Percentiles rank a stretch among this genome's conserved stretches.
Conservation (phyloP, 1,140 invertebrate genomes). For the Drosophila burlai region DNA sequence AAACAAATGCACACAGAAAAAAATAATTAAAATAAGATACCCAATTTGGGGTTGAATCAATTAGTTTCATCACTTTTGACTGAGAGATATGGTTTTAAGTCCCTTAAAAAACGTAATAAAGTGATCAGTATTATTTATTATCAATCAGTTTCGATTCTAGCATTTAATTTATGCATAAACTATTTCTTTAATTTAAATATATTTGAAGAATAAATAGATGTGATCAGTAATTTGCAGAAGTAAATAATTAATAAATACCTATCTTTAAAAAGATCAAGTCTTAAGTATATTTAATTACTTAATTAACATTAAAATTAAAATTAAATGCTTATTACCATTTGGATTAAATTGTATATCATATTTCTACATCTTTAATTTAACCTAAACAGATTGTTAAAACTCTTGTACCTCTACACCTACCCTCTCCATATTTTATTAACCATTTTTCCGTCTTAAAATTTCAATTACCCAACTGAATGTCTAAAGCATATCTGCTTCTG, state of each 20-base stretch:
- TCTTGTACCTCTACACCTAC: neutral
- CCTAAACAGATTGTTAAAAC: neutral
- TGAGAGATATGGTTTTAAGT: neutral
- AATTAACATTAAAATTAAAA: too few relatives aligned
- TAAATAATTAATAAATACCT: neutral
- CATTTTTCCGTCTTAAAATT: neutral
- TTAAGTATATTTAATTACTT: neutral
- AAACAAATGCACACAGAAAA: neutral
- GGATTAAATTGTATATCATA: neutral
- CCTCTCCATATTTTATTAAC: neutral
- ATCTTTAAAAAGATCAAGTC: neutral
- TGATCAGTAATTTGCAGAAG: neutral
- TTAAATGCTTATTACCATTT: neutral
- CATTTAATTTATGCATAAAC: neutral
- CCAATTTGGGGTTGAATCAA: neutral
- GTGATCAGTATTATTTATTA: neutral
- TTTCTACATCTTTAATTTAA: neutral
- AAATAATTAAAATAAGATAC: neutral
- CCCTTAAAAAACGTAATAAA: neutral
- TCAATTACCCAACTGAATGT: constrained; percentile 1
- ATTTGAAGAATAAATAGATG: neutral
- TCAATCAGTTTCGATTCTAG: neutral
- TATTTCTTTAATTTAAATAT: neutral
- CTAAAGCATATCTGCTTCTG: neutral
- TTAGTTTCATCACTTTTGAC: neutral